Evolutionary conservation across 2,888 invertebrate genomes (phyloP).

Genomic region (Galerucella nymphaeae): DNA sequence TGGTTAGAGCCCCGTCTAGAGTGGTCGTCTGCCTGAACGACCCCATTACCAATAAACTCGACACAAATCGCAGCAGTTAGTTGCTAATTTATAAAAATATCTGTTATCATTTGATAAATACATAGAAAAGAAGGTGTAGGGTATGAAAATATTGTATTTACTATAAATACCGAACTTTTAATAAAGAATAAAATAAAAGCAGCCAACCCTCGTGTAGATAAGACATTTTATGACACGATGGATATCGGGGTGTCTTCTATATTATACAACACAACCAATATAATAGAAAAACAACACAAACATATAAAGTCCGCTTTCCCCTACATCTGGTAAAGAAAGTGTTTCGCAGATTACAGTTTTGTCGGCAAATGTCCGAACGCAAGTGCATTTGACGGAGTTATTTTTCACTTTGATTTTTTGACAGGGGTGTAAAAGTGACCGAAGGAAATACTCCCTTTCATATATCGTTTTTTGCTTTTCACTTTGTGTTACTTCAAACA

Average conservation of each 20-base stretch:
- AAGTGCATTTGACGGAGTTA: constrained; percentile 63
- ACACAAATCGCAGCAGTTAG: too few species aligned
- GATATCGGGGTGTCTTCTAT: background rate
- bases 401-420: constrained; percentile 64
- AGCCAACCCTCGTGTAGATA: too few species aligned
- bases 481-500: constrained; percentile 36
- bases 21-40: too few species aligned
- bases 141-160: too few species aligned
- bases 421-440: constrained; percentile 62
- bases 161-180: too few species aligned
- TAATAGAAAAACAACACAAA: constrained; percentile 40
- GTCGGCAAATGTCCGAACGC: constrained; percentile 50
- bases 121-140: too few species aligned
- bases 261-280: constrained; percentile 8
- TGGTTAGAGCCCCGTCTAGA: too few species aligned
- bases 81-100: too few species aligned
- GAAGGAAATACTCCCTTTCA: constrained; percentile 52
- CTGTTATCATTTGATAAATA: too few species aligned
- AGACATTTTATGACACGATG: too few species aligned
- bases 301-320: constrained; percentile 39
- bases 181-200: too few species aligned
- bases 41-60: too few species aligned
- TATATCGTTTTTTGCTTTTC: constrained; percentile 42
- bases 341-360: constrained; percentile 45
- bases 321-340: constrained; percentile 36